These are phyloP conservation scores for Panorpa germanica DNA, from an alignment of 2,888 invertebrate genomes.

Conservation along the genomic window DNA sequence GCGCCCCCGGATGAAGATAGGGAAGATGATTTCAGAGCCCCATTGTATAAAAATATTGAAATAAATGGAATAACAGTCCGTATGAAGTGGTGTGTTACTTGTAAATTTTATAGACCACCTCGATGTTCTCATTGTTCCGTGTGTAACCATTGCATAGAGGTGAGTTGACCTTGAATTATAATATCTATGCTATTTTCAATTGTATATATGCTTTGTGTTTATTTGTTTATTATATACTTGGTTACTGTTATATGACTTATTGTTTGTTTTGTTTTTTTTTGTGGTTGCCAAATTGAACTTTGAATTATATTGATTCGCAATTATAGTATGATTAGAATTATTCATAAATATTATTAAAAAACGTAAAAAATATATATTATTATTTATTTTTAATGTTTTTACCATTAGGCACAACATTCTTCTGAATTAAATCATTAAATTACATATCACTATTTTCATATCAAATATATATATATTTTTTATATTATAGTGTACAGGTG, in stretches of 20 bases:
- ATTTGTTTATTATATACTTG: conserved; percentile 4
- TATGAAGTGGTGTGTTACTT: conserved; percentile 99
- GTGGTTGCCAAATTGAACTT: conserved; percentile 5
- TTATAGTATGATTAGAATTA: conserved; percentile 2
- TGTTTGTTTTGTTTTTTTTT: not conserved
- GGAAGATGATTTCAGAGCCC: conserved; percentile 93
- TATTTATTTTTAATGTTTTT: too few species aligned
- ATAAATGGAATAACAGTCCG: conserved; percentile 96
- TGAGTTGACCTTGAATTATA: conserved; percentile 22
- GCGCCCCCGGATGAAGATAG: conserved; percentile 93
- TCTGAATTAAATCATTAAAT: too few species aligned
- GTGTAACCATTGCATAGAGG: conserved; percentile 97
- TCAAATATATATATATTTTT: too few species aligned
- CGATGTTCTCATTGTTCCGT: conserved; percentile 98
- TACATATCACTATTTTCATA: too few species aligned
- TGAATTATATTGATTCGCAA: conserved; percentile 3
- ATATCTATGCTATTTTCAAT: conserved; percentile 1
- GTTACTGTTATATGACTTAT: not conserved
- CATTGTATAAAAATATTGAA: conserved; percentile 91
- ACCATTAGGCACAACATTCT: too few species aligned
- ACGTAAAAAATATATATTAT: too few species aligned
- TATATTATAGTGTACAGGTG: too few species aligned
- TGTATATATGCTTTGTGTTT: too few species aligned
- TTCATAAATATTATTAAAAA: too few species aligned
- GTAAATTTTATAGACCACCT: conserved; percentile 98